Evolutionary conservation across 2,113 vertebrate genomes (phyloP).

Genomic region (Oncorhynchus keta): DNA sequence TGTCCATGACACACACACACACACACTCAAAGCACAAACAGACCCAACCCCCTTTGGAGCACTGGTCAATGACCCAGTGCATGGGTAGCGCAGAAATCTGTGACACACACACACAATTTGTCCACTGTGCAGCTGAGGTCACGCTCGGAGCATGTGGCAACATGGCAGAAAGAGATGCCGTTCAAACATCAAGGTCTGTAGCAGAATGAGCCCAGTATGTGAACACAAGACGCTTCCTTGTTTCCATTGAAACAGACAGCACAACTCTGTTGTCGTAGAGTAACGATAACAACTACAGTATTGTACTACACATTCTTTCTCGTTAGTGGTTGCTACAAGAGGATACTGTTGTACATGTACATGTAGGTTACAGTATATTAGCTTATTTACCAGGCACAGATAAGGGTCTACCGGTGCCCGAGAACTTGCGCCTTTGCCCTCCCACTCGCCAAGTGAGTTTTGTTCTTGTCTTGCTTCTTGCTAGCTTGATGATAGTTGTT

Average conservation of each 20-base stretch:
- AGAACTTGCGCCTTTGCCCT: too few relatives aligned
- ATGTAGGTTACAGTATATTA: too few relatives aligned
- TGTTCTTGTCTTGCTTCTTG: constrained; percentile 7
- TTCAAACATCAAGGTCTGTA: constrained; percentile 57
- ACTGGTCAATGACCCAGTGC: constrained; percentile 25
- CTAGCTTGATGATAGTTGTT: too few relatives aligned
- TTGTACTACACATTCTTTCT: background rate
- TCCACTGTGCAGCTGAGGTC: constrained; percentile 67
- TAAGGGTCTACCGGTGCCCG: too few relatives aligned
- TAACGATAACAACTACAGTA: background rate
- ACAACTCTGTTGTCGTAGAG: constrained; percentile 15
- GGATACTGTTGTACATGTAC: background rate
- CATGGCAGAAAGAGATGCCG: constrained; percentile 54
- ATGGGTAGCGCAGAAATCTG: constrained; percentile 64
- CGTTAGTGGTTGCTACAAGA: background rate
- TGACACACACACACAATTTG: constrained; percentile 70
- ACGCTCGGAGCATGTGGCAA: constrained; percentile 62
- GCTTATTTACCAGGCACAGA: too few relatives aligned
- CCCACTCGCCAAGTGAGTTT: constrained; percentile 44
- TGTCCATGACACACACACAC: constrained; percentile 18
- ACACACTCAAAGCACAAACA: constrained; percentile 8
- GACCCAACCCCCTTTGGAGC: background rate
- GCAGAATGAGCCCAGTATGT: constrained; percentile 20
- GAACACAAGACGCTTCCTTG: constrained; percentile 60
- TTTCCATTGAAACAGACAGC: constrained; percentile 41